Percentiles rank a stretch among this genome's conserved stretches.
These are phyloP conservation scores for Chloroceryle inda DNA, from an alignment of 2,797 vertebrate species.

Conservation along the genomic window DNA sequence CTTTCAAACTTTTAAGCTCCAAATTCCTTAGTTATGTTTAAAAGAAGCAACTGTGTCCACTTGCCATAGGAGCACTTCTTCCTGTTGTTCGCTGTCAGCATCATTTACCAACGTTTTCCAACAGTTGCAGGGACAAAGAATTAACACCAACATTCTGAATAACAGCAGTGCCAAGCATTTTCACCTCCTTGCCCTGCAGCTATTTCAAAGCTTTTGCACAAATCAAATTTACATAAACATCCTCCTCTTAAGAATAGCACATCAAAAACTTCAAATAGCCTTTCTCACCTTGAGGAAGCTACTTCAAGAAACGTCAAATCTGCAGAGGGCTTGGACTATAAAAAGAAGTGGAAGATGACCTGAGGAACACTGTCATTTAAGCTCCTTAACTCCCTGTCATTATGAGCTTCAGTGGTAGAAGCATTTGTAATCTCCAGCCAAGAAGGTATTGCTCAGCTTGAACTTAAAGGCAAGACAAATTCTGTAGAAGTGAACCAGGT, in stretches of 20 bases:
- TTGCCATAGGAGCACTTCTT: neutral
- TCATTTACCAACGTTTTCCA: neutral
- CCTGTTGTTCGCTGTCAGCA: neutral
- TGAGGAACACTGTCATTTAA: neutral
- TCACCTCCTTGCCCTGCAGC: neutral
- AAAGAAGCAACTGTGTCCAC: neutral
- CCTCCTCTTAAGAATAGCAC: neutral
- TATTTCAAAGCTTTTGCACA: neutral
- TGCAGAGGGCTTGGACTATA: neutral
- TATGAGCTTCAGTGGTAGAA: neutral
- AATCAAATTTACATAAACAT: neutral
- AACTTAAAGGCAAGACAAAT: neutral
- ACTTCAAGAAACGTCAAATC: neutral
- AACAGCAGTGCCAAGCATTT: neutral
- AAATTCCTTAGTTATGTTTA: neutral
- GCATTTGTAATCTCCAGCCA: neutral
- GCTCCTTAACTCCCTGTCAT: neutral
- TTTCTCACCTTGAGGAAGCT: neutral
- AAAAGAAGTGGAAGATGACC: neutral
- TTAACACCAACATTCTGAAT: neutral
- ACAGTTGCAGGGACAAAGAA: neutral
- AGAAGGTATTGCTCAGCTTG: neutral
- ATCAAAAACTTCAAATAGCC: neutral
- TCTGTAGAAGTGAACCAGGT: neutral
- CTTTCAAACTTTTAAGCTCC: neutral